Evolutionary conservation across 1,140 invertebrate genomes (phyloP).

Genomic region (roundworm (Caenorhabditis elegans)): WBcel235 BX284606.5:9154001-9154500

Average conservation of each 20-base stretch:
- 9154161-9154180: conserved; percentile 45
- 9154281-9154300: conserved; percentile 7
- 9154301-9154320: neutral
- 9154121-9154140: conserved; percentile 28
- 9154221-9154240: neutral
- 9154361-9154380: neutral
- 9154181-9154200: conserved; percentile 24
- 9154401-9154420: neutral
- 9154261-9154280: neutral
- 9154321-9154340: conserved; percentile 28
- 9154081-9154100: conserved; percentile 32
- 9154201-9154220: neutral
- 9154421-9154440: neutral
- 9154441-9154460: neutral
- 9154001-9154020: no score
- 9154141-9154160: conserved; percentile 41
- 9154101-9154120: conserved; percentile 41
- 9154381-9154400: neutral
- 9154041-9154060: conserved; percentile 18
- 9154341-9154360: neutral
- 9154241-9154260: neutral
- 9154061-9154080: conserved; percentile 17
- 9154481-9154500: neutral
- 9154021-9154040: no score
- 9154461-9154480: neutral